Evolutionary conservation across 2,888 invertebrate genomes (phyloP).

Genomic region (Epistrophe eligans): DNA sequence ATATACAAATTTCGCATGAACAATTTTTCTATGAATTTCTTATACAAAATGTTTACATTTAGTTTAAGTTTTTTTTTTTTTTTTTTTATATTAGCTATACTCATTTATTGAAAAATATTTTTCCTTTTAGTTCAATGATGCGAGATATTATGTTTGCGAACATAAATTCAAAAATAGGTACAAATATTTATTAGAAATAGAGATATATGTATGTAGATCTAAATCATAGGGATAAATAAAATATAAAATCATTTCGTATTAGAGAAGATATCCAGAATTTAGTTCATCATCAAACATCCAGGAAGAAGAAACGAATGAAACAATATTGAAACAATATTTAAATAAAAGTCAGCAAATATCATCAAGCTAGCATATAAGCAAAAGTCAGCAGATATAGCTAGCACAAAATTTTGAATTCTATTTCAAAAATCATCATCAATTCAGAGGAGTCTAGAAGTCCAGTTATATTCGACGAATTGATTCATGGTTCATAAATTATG

Average conservation of each 20-base stretch:
- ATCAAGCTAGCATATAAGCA: background rate
- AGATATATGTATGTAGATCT: background rate
- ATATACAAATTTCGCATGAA: background rate
- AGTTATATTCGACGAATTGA: slow-evolving; percentile 12
- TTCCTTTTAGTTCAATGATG: slow-evolving; percentile 16
- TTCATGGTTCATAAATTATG: slow-evolving; percentile 25
- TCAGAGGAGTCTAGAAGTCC: background rate
- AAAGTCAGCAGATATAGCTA: background rate
- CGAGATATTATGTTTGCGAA: slow-evolving; percentile 16
- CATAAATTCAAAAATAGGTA: background rate
- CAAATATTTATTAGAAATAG: background rate
- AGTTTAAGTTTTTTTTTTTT: background rate
- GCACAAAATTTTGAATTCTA: slow-evolving; percentile 2
- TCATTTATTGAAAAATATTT: background rate
- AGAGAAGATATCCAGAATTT: background rate
- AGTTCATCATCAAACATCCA: background rate
- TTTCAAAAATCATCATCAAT: slow-evolving; percentile 29
- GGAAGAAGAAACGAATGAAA: background rate
- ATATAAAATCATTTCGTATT: slow-evolving; percentile 8
- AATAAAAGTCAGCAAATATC: slow-evolving; percentile 30
- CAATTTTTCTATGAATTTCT: background rate
- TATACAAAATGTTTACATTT: background rate
- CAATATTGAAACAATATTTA: slow-evolving; percentile 37
- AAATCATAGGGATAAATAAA: background rate
- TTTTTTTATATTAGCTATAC: background rate